Conservation (phyloP, 2,797 vertebrate genomes). For the Agapornis canus region DNA sequence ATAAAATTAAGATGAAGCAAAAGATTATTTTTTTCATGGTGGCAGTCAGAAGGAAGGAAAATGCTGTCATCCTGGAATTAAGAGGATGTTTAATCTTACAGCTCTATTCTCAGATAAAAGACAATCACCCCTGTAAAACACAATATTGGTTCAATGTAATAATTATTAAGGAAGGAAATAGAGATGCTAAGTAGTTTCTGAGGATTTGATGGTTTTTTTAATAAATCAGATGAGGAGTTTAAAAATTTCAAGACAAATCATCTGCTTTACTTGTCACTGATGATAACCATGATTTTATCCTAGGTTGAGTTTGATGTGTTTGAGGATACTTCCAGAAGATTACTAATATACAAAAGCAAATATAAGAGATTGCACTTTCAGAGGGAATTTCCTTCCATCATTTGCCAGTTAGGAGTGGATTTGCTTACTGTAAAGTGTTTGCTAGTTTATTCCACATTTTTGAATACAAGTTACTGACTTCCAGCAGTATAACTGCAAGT, state of each 20-base stretch:
- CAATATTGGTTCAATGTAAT: background rate
- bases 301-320: background rate
- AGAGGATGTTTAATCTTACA: background rate
- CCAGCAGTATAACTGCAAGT: background rate
- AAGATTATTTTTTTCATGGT: background rate
- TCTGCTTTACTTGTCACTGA: background rate
- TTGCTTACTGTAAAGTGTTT: background rate
- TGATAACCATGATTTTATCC: background rate
- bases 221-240: background rate
- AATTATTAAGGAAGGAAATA: background rate
- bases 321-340: background rate
- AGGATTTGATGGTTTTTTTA: background rate
- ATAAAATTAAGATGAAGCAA: background rate
- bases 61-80: background rate
- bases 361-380: background rate
- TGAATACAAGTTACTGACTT: background rate
- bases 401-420: background rate
- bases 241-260: background rate
- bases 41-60: slow-evolving; percentile 8
- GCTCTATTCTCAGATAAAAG: background rate
- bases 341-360: background rate
- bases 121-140: background rate
- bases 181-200: background rate
- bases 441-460: background rate
- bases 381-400: background rate